Conservation (phyloP, 2,888 invertebrate species). For the Neoscelio sp. region DNA sequence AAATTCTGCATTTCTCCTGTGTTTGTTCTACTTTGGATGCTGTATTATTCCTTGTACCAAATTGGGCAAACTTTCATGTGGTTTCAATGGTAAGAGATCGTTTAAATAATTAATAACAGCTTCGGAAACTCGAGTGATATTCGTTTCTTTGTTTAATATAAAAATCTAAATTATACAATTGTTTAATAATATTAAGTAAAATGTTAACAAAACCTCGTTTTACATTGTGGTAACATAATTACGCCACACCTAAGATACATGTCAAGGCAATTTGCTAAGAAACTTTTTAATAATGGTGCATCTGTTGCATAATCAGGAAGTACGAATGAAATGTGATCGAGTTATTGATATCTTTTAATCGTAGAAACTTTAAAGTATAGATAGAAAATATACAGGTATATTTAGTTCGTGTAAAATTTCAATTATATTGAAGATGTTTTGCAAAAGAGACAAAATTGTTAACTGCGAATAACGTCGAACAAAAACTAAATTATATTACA, state of each 20-base stretch:
- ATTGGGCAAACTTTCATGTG: conserved; percentile 90
- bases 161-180: not conserved
- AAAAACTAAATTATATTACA: no score
- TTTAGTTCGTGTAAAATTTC: not conserved
- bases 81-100: conserved; percentile 87
- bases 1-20: conserved; percentile 86
- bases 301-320: conserved; percentile 58
- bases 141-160: not conserved
- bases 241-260: conserved; percentile 55
- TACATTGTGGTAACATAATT: conserved; percentile 50
- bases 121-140: no score
- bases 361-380: conserved; percentile 16
- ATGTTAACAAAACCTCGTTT: conserved; percentile 37
- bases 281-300: conserved; percentile 55
- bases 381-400: not conserved
- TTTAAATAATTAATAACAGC: conserved; percentile 6
- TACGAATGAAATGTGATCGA: conserved; percentile 50
- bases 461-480: no score
- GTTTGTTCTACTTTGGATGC: conserved; percentile 87
- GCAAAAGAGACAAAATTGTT: not conserved
- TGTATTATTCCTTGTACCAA: conserved; percentile 90
- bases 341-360: conserved; percentile 56
- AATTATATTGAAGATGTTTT: not conserved
- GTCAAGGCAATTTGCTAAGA: conserved; percentile 55
- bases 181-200: conserved; percentile 1